A percentile compares a stretch with the other conserved stretches of the same genome.
These are phyloP conservation scores for Sebastes iracundus DNA, from an alignment of 2,797 vertebrate genomes.

Conservation along the genomic window DNA sequence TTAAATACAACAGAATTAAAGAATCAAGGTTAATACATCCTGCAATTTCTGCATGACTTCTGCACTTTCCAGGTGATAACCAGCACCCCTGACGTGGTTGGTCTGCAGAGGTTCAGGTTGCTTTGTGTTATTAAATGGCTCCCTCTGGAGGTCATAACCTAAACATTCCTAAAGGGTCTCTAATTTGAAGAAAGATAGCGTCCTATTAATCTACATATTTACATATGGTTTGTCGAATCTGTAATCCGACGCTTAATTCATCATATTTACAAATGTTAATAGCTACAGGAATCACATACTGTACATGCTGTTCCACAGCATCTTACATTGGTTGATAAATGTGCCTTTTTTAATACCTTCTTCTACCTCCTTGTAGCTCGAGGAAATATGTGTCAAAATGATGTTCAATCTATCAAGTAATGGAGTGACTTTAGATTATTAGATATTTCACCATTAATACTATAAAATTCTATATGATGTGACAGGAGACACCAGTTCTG, in stretches of 20 bases:
- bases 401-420: neutral
- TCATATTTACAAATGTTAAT: neutral
- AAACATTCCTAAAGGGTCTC: neutral
- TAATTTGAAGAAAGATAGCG: neutral
- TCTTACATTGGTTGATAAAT: constrained; percentile 2
- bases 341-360: neutral
- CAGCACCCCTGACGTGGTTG: neutral
- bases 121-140: constrained; percentile 43
- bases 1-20: neutral
- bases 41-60: neutral
- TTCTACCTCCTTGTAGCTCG: neutral
- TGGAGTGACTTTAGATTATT: neutral
- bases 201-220: neutral
- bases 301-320: neutral
- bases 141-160: constrained; percentile 62
- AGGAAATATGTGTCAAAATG: neutral
- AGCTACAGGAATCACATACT: neutral
- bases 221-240: neutral
- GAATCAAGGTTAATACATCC: neutral
- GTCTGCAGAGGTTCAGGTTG: neutral
- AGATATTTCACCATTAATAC: neutral
- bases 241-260: neutral
- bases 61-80: neutral
- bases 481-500: neutral
- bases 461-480: neutral